phyloP scores from a whole-genome alignment of 1,140 invertebrate species.

The Drosophila suzukii region DNA sequence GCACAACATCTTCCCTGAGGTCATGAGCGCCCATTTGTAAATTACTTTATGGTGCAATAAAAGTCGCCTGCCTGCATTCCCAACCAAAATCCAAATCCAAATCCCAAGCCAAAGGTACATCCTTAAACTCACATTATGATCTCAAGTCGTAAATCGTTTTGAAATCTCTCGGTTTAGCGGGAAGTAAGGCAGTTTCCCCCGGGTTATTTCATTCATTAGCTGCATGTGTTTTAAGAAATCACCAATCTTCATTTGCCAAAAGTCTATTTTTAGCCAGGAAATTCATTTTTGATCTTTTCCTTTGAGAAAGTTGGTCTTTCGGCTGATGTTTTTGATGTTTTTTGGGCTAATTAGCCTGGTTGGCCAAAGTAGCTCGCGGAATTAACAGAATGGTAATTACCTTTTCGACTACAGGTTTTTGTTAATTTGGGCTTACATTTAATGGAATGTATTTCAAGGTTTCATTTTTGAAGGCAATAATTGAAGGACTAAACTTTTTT shows the following conservation, averaged over 20 bases:
- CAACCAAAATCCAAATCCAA: conserved; percentile 1
- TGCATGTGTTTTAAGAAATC: conserved; percentile 13
- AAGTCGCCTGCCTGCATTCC: conserved; percentile 23
- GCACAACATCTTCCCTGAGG: conserved; percentile 13
- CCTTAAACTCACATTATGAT: conserved; percentile 1
- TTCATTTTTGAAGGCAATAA: no score
- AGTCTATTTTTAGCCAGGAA: conserved; percentile 12
- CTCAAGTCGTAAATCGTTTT: conserved; percentile 49
- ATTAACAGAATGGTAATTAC: background rate
- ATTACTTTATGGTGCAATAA: conserved; percentile 73
- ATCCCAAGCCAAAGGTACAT: conserved; percentile 5
- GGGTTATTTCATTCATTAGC: conserved; percentile 39
- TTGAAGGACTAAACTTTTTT: no score
- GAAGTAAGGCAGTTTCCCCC: conserved; percentile 17
- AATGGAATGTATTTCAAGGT: no score
- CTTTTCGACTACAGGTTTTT: background rate
- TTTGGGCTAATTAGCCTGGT: conserved; percentile 6
- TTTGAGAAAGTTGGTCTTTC: background rate
- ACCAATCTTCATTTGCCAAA: conserved; percentile 2
- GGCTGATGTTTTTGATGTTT: background rate
- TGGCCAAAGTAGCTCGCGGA: background rate
- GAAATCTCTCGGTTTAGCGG: conserved; percentile 33
- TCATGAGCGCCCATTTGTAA: conserved; percentile 73
- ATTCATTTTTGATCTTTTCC: conserved; percentile 12
- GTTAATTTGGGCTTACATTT: no score